phyloP scores from a whole-genome alignment of 2,888 invertebrate genomes.

The Pterostichus madidus region DNA sequence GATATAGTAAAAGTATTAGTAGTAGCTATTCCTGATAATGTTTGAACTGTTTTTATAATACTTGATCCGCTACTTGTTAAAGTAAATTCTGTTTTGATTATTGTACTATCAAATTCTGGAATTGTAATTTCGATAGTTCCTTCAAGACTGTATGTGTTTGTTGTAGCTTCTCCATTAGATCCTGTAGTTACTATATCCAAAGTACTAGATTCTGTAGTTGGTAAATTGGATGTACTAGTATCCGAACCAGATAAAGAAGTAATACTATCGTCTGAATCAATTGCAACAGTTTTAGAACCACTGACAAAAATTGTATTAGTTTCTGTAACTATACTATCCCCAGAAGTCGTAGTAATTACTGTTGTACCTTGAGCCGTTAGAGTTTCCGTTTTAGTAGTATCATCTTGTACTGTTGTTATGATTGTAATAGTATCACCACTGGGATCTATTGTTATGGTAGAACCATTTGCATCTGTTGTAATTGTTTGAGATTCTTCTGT shows the following conservation, averaged over 20 bases:
- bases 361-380: background rate
- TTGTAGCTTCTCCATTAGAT: too few relatives aligned
- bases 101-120: too few relatives aligned
- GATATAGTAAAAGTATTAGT: too few relatives aligned
- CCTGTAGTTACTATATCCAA: too few relatives aligned
- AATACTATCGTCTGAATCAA: background rate
- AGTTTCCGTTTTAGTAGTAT: background rate
- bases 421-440: background rate
- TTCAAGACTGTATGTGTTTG: too few relatives aligned
- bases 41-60: too few relatives aligned
- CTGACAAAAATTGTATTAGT: background rate
- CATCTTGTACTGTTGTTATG: background rate
- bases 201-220: too few relatives aligned
- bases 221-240: too few relatives aligned
- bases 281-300: background rate
- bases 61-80: background rate
- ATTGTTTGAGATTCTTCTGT: background rate
- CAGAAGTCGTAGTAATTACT: background rate
- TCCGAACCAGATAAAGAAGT: too few relatives aligned
- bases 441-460: background rate
- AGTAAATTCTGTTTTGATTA: too few relatives aligned
- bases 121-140: too few relatives aligned
- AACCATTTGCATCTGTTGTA: background rate
- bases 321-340: background rate
- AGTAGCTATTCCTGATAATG: too few relatives aligned